Evolutionary conservation across 2,888 invertebrate species (phyloP), one percentile per base, ranked within the genome.

Genomic region (Drosophila testacea): DNA sequence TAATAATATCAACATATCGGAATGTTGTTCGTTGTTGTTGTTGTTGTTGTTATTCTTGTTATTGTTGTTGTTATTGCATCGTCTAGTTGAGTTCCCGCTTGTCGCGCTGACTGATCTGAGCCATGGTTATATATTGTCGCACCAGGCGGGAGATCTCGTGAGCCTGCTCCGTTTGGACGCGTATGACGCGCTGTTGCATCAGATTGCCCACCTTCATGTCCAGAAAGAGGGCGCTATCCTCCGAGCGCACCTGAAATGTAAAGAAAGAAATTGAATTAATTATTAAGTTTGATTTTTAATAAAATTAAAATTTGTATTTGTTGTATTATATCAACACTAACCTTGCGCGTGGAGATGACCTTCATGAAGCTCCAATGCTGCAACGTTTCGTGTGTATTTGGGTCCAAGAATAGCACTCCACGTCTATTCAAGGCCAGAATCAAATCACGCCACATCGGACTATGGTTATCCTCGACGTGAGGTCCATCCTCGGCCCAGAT

Each of bases 141-240:
- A 99, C 98, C 86, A 99, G 95, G 78, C 98, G 95, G 52, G 98
- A 98, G 87, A 99, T 98, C 93, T 99, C 99, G 90, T 98, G 98
- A 41, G 99, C 99, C 93, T 99, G 97, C 93, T 99, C 98, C 0
- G 99, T 99, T 92, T 99, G 98, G 81, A 99, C 95, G 83, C 98
- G 94, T 71, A 98, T 97, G 88, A 98, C 98, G 81, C 97, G 95
- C 93, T 98, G 98, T 92, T 98, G 98, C 95, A 98, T 96, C 90
- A 99, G 94, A 91, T 98, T 98, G 36, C 99, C 98, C 90, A 98
- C 97, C 93, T 99, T 99, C 96, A 99, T 97, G 93, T 99, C 99
- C 92, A 99, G 94, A 93, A 95, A 98, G 70, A 98, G 94, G 1
- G 97, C 96, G 75, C 98, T 98, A 92, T 98, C 97, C 90, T 98